phyloP scores from a whole-genome alignment of 2,113 vertebrate species.

The Charadrius vociferus region DNA sequence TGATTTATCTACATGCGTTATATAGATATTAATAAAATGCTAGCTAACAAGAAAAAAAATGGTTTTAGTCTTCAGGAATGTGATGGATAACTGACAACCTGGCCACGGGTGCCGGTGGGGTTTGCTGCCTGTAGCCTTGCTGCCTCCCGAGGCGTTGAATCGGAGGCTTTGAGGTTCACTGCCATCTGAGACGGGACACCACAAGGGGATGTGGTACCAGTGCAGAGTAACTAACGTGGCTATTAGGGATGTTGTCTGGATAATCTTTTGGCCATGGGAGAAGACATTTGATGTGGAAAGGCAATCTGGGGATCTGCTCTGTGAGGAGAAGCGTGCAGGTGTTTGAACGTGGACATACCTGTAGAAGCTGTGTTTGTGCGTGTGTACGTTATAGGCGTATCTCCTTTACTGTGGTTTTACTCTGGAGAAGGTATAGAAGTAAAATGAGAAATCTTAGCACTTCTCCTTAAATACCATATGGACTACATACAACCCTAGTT shows the following conservation, averaged over 20 bases:
- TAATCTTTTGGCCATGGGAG: fast-evolving
- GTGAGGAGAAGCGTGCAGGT: fast-evolving
- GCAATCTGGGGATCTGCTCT: too few species aligned
- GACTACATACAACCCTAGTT: fast-evolving
- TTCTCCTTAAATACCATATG: background rate
- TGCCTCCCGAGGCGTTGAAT: background rate
- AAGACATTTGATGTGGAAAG: background rate
- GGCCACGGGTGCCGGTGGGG: too few species aligned
- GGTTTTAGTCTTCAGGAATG: background rate
- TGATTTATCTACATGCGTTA: fast-evolving
- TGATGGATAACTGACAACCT: background rate
- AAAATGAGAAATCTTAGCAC: background rate
- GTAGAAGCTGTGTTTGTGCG: background rate
- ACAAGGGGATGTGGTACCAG: background rate
- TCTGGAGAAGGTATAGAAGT: background rate
- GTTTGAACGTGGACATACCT: fast-evolving
- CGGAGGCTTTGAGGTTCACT: fast-evolving
- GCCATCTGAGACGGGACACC: fast-evolving
- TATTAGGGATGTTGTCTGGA: fast-evolving
- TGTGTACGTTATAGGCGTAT: fast-evolving
- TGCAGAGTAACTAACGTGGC: background rate
- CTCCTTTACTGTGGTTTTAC: fast-evolving
- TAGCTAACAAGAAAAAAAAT: background rate
- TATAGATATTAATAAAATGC: background rate
- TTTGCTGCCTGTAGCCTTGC: background rate